Percentiles rank a stretch among this genome's conserved stretches.
Conservation (phyloP, 2,113 vertebrate species). For the Onychostruthus taczanowskii region DNA sequence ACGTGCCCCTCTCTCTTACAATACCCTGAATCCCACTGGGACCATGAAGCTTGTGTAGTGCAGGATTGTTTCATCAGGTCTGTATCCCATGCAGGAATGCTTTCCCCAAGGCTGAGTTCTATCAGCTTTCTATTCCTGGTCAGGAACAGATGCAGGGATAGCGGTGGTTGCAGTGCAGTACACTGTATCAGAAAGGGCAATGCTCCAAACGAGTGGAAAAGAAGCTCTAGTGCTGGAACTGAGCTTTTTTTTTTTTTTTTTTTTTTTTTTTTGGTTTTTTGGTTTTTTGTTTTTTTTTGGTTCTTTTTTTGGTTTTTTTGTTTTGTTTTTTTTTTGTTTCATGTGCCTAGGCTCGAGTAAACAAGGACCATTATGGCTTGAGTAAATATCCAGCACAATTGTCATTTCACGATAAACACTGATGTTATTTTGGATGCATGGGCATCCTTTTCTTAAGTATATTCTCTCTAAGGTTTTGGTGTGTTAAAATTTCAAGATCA, state of each 20-base stretch:
- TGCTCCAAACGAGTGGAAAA: not conserved
- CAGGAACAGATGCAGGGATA: not conserved
- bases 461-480: not conserved
- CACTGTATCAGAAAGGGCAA: not conserved
- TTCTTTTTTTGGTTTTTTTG: too few relatives aligned
- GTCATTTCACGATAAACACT: not conserved
- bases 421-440: not conserved
- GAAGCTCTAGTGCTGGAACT: not conserved
- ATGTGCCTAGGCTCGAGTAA: not conserved
- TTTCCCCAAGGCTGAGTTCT: not conserved
- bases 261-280: too few relatives aligned
- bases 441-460: not conserved
- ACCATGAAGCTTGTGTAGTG: rapidly evolving
- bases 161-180: not conserved
- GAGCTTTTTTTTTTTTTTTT: not conserved
- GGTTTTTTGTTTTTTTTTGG: too few relatives aligned
- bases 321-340: not conserved
- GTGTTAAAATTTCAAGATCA: rapidly evolving
- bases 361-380: not conserved
- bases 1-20: rapidly evolving
- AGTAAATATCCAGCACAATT: not conserved
- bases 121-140: not conserved
- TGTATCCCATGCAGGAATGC: not conserved
- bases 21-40: not conserved
- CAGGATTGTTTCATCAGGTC: not conserved